A percentile compares a stretch with the other conserved stretches of the same genome.
Evolutionary conservation across 2,797 vertebrate species (phyloP).

Genomic region (Neopelma chrysocephalum): DNA sequence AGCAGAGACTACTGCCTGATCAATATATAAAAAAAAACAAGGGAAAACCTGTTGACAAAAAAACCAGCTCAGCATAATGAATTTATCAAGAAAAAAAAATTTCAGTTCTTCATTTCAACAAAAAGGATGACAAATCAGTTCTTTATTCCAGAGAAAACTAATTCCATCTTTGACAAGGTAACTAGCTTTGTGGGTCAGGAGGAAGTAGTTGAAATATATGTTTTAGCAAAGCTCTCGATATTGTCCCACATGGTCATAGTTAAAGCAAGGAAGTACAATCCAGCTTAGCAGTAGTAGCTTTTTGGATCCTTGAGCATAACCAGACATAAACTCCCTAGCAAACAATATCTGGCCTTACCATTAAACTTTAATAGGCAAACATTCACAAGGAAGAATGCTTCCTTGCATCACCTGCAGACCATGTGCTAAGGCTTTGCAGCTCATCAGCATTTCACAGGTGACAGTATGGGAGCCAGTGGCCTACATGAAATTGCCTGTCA

Average conservation of each 20-base stretch:
- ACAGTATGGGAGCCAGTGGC: neutral
- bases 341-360: neutral
- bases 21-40: neutral
- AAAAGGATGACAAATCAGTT: fast-evolving
- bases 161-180: neutral
- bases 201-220: neutral
- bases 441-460: neutral
- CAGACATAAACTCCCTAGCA: neutral
- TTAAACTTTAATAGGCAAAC: neutral
- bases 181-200: neutral
- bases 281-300: neutral
- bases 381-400: neutral
- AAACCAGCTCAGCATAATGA: neutral
- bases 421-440: neutral
- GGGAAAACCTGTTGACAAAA: neutral
- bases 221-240: neutral
- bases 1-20: neutral
- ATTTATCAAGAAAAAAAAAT: neutral
- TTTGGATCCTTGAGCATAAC: neutral
- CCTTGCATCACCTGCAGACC: neutral
- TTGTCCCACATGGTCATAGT: neutral
- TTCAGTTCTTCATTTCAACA: neutral
- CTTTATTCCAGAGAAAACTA: neutral
- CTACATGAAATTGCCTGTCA: neutral
- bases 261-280: neutral